phyloP scores from a whole-genome alignment of 2,797 vertebrate species.

The Pseudomugil tenellus region DNA sequence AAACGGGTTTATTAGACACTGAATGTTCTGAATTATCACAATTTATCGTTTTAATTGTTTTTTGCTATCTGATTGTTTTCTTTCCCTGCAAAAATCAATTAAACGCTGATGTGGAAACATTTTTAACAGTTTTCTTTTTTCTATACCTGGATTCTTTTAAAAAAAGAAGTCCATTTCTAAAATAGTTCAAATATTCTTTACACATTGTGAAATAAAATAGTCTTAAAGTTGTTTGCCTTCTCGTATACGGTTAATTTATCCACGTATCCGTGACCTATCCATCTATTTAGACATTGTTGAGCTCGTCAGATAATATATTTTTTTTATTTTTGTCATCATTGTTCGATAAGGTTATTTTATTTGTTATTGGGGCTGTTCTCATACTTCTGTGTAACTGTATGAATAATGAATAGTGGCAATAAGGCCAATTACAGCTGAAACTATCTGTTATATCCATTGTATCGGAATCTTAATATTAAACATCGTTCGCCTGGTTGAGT shows the following conservation, averaged over 20 bases:
- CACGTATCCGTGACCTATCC: neutral
- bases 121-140: neutral
- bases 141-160: neutral
- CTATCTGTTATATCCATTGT: neutral
- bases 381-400: neutral
- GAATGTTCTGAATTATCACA: neutral
- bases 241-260: neutral
- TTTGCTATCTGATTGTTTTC: neutral
- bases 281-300: neutral
- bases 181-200: neutral
- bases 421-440: neutral
- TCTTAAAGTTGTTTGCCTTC: neutral
- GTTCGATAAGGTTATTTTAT: neutral
- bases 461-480: constrained; percentile 5
- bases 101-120: neutral
- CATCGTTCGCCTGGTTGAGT: neutral
- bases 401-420: neutral
- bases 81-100: neutral
- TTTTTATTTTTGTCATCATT: neutral
- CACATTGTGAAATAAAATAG: too few species aligned
- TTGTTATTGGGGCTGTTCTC: neutral
- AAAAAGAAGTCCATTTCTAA: neutral
- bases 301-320: neutral
- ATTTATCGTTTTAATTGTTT: neutral
- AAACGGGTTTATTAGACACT: neutral